phyloP scores from a whole-genome alignment of 2,113 vertebrate genomes.

The Craseonycteris thonglongyai region DNA sequence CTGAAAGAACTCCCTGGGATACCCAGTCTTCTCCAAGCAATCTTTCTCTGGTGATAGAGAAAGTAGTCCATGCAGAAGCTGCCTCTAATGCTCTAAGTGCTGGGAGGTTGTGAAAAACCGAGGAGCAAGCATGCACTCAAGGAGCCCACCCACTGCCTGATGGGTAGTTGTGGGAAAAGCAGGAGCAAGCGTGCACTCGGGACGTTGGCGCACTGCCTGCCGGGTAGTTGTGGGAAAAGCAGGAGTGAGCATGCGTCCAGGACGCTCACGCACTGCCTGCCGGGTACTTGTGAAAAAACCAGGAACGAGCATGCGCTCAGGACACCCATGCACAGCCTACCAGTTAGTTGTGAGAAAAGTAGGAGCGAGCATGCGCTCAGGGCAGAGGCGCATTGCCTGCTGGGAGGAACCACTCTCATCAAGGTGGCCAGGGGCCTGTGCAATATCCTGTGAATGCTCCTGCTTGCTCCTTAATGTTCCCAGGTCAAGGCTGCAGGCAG shows the following conservation, averaged over 20 bases:
- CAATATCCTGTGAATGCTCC: accelerated
- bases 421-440: not conserved
- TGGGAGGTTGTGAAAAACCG: too few species aligned
- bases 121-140: too few species aligned
- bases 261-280: too few species aligned
- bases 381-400: not conserved
- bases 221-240: not conserved
- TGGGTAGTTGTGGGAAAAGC: too few species aligned
- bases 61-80: accelerated
- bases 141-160: too few species aligned
- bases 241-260: too few species aligned
- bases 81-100: not conserved
- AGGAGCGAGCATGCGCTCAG: not conserved
- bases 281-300: too few species aligned
- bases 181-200: too few species aligned
- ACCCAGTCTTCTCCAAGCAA: not conserved
- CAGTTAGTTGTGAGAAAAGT: too few species aligned
- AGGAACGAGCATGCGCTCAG: too few species aligned
- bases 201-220: too few species aligned
- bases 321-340: too few species aligned
- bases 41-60: accelerated
- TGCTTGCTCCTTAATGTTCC: not conserved
- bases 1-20: not conserved
- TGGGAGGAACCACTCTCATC: not conserved
- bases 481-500: not conserved